These are phyloP conservation scores for Thalpophila matura DNA, from an alignment of 2,888 invertebrate species.

Conservation along the genomic window DNA sequence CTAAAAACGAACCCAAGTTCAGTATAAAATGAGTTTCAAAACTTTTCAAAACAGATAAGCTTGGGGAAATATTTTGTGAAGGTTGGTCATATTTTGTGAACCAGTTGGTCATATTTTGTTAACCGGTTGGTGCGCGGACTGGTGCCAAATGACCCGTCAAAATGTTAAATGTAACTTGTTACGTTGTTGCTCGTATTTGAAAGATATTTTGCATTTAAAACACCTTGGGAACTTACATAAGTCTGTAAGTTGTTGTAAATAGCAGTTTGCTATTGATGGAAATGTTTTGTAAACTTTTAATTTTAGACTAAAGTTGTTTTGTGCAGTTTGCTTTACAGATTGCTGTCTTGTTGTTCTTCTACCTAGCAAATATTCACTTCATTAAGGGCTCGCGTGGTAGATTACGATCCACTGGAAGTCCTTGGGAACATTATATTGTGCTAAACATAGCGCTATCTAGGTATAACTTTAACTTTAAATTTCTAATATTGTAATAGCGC, in stretches of 20 bases:
- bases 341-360: conserved; percentile 5
- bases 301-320: conserved; percentile 19
- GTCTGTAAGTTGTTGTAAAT: conserved; percentile 25
- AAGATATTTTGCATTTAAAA: conserved; percentile 46
- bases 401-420: no score
- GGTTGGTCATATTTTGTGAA: conserved; percentile 69
- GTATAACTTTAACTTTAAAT: no score
- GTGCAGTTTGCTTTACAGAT: conserved; percentile 8
- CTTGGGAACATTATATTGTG: no score
- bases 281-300: conserved; percentile 35
- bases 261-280: conserved; percentile 24
- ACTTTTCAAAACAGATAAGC: conserved; percentile 40
- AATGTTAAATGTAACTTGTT: conserved; percentile 80
- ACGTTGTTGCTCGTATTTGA: conserved; percentile 42
- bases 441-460: no score
- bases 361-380: background rate
- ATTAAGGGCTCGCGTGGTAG: no score
- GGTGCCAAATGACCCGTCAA: conserved; percentile 84
- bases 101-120: conserved; percentile 71
- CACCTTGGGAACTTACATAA: conserved; percentile 41
- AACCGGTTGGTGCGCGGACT: conserved; percentile 69
- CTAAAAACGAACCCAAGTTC: conserved; percentile 24
- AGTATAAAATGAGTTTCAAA: conserved; percentile 43
- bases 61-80: conserved; percentile 41
- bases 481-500: no score